phyloP scores from a whole-genome alignment of 2,888 invertebrate species.

The Cephalotes varians region DNA sequence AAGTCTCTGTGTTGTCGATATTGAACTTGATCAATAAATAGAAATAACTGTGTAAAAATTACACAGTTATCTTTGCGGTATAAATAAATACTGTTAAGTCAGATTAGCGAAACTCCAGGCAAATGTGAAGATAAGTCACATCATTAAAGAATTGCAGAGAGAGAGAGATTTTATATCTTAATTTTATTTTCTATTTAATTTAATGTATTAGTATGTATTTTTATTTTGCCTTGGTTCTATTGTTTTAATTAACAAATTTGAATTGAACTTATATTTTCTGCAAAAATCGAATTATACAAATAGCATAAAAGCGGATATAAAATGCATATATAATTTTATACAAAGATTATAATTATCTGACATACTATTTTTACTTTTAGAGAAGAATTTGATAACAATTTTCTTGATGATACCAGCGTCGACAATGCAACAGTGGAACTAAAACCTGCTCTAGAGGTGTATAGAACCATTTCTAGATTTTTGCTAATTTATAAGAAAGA shows the following conservation, averaged over 20 bases:
- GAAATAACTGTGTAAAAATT: not conserved
- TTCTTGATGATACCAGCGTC: slow-evolving; percentile 87
- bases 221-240: not conserved
- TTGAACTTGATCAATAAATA: not conserved
- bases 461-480: slow-evolving; percentile 90
- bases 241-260: not conserved
- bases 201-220: not conserved
- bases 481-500: slow-evolving; percentile 89
- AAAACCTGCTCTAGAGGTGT: slow-evolving; percentile 91
- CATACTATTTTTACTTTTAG: slow-evolving; percentile 86
- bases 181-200: not conserved
- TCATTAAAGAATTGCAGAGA: not conserved
- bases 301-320: not conserved
- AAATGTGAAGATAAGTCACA: not conserved
- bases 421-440: slow-evolving; percentile 87
- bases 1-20: not conserved
- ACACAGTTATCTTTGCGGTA: not conserved
- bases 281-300: not conserved
- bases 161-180: not conserved
- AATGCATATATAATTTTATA: not conserved
- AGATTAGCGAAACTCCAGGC: not conserved
- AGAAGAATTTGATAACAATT: slow-evolving; percentile 91
- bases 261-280: not conserved
- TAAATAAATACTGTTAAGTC: slow-evolving; percentile 1
- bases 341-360: not conserved